These are phyloP conservation scores for Asbolus verrucosus DNA, from an alignment of 1,140 invertebrate genomes.

Conservation along the genomic window DNA sequence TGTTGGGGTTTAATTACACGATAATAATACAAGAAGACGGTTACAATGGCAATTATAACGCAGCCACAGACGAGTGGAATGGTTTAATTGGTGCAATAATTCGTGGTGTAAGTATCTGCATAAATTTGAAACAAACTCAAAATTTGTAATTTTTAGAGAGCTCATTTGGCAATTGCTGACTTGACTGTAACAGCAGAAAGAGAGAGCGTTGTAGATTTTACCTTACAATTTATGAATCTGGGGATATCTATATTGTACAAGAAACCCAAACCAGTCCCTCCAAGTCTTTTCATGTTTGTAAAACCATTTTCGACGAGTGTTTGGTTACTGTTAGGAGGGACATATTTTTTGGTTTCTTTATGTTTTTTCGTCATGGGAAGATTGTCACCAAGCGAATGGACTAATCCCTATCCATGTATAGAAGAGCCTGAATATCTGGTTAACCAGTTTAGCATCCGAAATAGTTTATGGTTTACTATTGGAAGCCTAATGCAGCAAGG, in stretches of 20 bases:
- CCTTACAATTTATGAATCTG: constrained; percentile 90
- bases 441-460: constrained; percentile 77
- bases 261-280: constrained; percentile 77
- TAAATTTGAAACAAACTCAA: constrained; percentile 1
- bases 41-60: constrained; percentile 77
- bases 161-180: constrained; percentile 83
- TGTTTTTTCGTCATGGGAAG: constrained; percentile 81
- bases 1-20: constrained; percentile 90
- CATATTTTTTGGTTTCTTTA: constrained; percentile 80
- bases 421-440: constrained; percentile 75
- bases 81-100: constrained; percentile 90
- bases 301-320: constrained; percentile 83
- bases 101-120: constrained; percentile 71
- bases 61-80: constrained; percentile 79
- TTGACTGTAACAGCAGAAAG: constrained; percentile 89
- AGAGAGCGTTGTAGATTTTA: constrained; percentile 91
- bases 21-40: constrained; percentile 82
- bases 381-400: constrained; percentile 81
- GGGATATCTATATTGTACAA: constrained; percentile 83
- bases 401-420: constrained; percentile 80
- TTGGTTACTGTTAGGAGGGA: constrained; percentile 80
- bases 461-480: constrained; percentile 69
- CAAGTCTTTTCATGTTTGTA: constrained; percentile 83
- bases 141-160: constrained; percentile 61
- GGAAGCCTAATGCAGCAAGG: constrained; percentile 87